phyloP scores from a whole-genome alignment of 2,888 invertebrate species.

The Ochropleura leucogaster region DNA sequence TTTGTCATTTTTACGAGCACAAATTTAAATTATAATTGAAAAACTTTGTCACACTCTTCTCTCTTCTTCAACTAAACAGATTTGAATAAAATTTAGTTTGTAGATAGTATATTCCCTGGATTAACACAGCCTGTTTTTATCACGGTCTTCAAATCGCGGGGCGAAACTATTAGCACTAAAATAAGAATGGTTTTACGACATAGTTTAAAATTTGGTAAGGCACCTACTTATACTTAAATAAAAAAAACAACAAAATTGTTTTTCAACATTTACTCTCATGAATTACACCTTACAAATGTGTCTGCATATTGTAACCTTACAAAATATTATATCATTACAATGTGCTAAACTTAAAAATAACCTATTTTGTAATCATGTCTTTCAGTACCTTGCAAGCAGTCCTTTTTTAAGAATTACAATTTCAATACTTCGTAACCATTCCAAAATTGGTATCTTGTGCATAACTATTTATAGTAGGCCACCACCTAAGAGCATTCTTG shows the following conservation, averaged over 20 bases:
- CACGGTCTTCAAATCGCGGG: too few species aligned
- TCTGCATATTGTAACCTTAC: constrained; percentile 89
- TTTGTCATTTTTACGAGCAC: too few species aligned
- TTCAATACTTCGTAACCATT: constrained; percentile 62
- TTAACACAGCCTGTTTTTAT: too few species aligned
- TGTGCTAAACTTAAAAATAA: constrained; percentile 90
- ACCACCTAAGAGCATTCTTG: constrained; percentile 73
- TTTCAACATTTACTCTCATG: constrained; percentile 90
- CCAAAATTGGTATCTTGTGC: constrained; percentile 76
- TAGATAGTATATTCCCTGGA: too few species aligned
- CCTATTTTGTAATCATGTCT: constrained; percentile 87
- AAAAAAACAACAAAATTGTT: constrained; percentile 68
- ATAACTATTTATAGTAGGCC: constrained; percentile 78
- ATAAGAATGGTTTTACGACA: too few species aligned
- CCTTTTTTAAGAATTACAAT: constrained; percentile 74
- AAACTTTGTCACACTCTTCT: too few species aligned
- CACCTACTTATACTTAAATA: neutral
- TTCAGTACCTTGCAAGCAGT: constrained; percentile 88
- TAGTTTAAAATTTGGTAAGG: too few species aligned
- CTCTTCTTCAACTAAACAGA: too few species aligned
- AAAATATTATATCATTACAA: constrained; percentile 87
- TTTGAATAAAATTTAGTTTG: too few species aligned
- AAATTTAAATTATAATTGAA: neutral
- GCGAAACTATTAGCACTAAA: too few species aligned
- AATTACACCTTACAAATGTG: constrained; percentile 90